A percentile compares a stretch with the other conserved stretches of the same genome.
Evolutionary conservation across 2,797 vertebrate species (phyloP).

Genomic region (Trachops cirrhosus): DNA sequence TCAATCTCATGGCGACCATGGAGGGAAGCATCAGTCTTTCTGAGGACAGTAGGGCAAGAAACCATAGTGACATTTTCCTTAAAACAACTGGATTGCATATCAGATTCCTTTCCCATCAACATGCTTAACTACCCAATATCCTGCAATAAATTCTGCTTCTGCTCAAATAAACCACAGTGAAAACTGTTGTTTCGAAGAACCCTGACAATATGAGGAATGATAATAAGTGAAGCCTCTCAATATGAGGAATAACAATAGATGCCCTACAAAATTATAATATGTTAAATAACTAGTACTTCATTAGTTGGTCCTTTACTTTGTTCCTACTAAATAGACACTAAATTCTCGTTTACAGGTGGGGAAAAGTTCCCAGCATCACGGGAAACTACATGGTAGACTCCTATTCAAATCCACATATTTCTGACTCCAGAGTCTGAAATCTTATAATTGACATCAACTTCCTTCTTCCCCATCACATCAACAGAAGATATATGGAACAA

Average conservation of each 20-base stretch:
- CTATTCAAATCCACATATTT: background rate
- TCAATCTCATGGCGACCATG: background rate
- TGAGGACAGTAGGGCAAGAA: background rate
- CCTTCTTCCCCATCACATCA: background rate
- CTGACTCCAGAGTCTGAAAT: background rate
- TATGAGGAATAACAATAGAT: background rate
- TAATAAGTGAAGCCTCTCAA: background rate
- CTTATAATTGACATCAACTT: background rate
- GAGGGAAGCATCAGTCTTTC: background rate
- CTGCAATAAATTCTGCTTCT: slow-evolving; percentile 31
- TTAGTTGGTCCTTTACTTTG: background rate
- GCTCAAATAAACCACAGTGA: background rate
- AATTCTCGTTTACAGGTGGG: background rate
- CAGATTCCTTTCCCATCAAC: background rate
- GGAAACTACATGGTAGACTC: background rate
- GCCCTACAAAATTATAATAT: background rate
- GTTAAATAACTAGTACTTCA: background rate
- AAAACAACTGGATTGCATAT: background rate
- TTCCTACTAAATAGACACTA: background rate
- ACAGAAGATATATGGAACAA: background rate
- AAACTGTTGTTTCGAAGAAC: background rate
- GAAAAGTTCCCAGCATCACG: background rate
- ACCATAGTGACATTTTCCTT: background rate
- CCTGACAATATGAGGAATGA: background rate
- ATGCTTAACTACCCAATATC: background rate